Conservation (phyloP, 2,113 vertebrate species). For the Salvelinus fontinalis region DNA sequence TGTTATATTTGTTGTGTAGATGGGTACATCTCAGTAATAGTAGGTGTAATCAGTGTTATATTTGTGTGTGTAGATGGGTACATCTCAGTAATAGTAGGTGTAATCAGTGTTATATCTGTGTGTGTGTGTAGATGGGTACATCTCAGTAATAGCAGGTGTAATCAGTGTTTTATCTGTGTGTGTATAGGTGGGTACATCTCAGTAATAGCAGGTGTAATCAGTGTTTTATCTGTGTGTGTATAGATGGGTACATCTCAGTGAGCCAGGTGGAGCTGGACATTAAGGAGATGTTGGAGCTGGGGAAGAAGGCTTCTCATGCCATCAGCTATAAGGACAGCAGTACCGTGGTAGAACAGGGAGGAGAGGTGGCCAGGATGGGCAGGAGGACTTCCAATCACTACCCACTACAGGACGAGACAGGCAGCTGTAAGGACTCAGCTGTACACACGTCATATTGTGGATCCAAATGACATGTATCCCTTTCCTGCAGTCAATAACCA, state of each 20-base stretch:
- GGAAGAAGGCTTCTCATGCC: conserved; percentile 39
- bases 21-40: no score
- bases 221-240: conserved; percentile 29
- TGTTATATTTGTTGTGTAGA: no score
- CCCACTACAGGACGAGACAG: conserved; percentile 22
- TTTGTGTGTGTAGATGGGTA: no score
- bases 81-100: no score
- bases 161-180: no score
- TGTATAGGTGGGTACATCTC: no score
- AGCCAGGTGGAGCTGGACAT: conserved; percentile 63
- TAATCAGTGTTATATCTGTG: no score
- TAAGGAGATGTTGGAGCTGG: conserved; percentile 66
- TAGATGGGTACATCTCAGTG: conserved; percentile 70
- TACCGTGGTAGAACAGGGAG: conserved; percentile 6
- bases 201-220: neutral
- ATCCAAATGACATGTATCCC: no score
- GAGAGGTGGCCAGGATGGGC: conserved; percentile 25
- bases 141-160: no score
- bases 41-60: no score
- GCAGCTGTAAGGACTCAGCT: conserved; percentile 70
- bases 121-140: no score
- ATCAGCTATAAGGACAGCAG: conserved; percentile 19
- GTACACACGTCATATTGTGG: neutral
- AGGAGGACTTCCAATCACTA: conserved; percentile 59
- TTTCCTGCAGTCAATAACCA: no score